Base-by-base conservation (phyloP, 2,797 vertebrate genomes). In the Lutjanus campechanus region DNA sequence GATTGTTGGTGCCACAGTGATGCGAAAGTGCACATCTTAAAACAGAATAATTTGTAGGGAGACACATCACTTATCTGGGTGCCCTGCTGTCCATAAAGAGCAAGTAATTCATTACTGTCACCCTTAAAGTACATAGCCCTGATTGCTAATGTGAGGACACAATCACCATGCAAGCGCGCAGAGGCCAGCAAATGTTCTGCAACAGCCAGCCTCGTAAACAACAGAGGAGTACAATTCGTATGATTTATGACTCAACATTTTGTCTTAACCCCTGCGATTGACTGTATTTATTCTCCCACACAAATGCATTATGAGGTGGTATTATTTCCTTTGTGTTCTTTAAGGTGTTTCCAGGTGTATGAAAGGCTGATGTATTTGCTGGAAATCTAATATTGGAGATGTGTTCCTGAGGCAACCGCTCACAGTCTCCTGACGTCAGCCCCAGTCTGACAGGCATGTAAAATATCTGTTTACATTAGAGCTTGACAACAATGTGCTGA, bases 391-490 rank as follows among this genome's bases (percentile, higher is more conserved):
- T 70, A 90, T 73, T 20, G 63, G 47, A 55, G 80, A 69, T 60
- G 69, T 69, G 84, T 84, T 90, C 88, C 89, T 70, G 80, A 85
- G 91, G 85, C 89, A 29, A 77, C 85, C 67, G 47, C 58, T 89
- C 83, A 59, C 72, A 69, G 67, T 83, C 81, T 84, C 72, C 63
- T 72, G 77, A 80, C 20, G 44, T 88, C 85, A 67, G 76, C 80
- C 61, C 25, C n/a, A 9, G 16, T 85, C 91, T 93, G 93, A 93
- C 93, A 92, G 77, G 84, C 89, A 90, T 92, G 88, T 93, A 93
- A 94, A 95, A 92, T 92, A 95, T 93, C 90, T 93, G 91, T 94
- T 94, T 95, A 90, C 91, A 93, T 93, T 94, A 92, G 75, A 69
- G 81, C 82, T 79, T 86, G 91, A 92, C 91, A 93, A 94, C 93